Evolutionary conservation across 2,797 vertebrate genomes (phyloP), one percentile per base, ranked within the genome.

Genomic region (Avahi laniger): DNA sequence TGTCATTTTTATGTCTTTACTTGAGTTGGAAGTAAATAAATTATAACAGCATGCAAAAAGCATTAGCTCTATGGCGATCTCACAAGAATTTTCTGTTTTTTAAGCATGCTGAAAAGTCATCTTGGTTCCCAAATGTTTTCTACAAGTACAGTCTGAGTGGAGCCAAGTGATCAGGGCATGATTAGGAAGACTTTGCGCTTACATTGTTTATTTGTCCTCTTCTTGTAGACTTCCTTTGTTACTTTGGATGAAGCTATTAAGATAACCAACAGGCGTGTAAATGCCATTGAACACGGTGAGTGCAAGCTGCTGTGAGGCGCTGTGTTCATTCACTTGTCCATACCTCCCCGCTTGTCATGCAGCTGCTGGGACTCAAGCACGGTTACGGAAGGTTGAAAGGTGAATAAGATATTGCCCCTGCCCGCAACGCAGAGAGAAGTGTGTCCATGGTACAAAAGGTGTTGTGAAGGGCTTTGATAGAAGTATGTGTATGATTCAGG

Each of bases 211-310:
- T 93, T 52, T 84, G 80, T 97, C 59, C 48, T 92, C 95, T 98
- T 75, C 88, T 93, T 96, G n/a, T 97, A 99, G 99, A 99, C 99
- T 33, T 99, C 99, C 85, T 99, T 99, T 96, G 99, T 99, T 96
- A 99, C 99, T 43, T 98, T 99, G 99, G 99, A 99, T 97, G 99
- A 99, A 99, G 99, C 99, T 94, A 99, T 99, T 96, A 99, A 99
- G 98, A 99, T 99, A 97, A 99, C 99, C 67, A 99, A 99, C 98
- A 99, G 99, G 69, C 99, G 99, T 69, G 99, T 99, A 94, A 99
- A 99, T 67, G 99, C 99, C 89, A 99, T 99, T 65, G 99, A 99
- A 98, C 99, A 99, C 0, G 99, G 99, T 99, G 98, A 99, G 98
- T 98, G 78, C 41, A 0, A 81, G 79, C 76, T 84, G 22, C 75